Base-by-base conservation (phyloP, 2,888 invertebrate genomes). In the Schizotus pectinicornis region DNA sequence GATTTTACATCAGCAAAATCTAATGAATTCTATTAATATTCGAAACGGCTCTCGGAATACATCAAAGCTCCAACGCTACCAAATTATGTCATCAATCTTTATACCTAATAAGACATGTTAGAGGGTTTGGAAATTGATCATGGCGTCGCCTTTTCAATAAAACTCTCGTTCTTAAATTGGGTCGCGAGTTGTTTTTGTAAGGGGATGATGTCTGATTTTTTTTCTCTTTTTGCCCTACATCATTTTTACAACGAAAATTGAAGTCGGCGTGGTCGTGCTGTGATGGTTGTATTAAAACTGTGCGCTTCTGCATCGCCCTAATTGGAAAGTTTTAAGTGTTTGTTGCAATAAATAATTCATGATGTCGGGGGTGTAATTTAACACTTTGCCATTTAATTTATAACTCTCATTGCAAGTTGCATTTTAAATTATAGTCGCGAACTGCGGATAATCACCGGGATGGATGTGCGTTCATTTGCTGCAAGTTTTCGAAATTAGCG, bases 1-100 rank as follows among this genome's bases (percentile, higher is more conserved):
- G 43, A 31, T 43, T 43, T 31, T 42, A 8, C 22, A 42, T 42
- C 42, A 42, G 11, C 14, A 12, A 43, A 32, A 43, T 43, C 43
- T 32, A 31, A 43, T 43, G 31, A 43, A 32, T 43, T n/a, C 32
- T 31, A 43, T 43, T 31, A 43, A 43, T 43, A 32, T 32, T 32
- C 43, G 30, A 31, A 35, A 35, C n/a, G n/a, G 36, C 11, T 3
- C 11, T 11, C 36, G 11, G 34, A 35, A 35, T 35, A 35, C n/a
- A 35, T 35, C 36, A 35, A 35, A 22, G 22, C 22, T 22, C 22
- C 22, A 22, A 22, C 22, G 5, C 22, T 5, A 22, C 22, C 22
- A 22, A 22, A 22, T 22, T 22, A 22, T 22, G 22, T 22, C 36
- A 35, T 35, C 36, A 35, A 11, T 35, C 22, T 11, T 11, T 3